These are phyloP conservation scores for Prorops nasuta DNA, from an alignment of 1,140 invertebrate species.

Conservation along the genomic window DNA sequence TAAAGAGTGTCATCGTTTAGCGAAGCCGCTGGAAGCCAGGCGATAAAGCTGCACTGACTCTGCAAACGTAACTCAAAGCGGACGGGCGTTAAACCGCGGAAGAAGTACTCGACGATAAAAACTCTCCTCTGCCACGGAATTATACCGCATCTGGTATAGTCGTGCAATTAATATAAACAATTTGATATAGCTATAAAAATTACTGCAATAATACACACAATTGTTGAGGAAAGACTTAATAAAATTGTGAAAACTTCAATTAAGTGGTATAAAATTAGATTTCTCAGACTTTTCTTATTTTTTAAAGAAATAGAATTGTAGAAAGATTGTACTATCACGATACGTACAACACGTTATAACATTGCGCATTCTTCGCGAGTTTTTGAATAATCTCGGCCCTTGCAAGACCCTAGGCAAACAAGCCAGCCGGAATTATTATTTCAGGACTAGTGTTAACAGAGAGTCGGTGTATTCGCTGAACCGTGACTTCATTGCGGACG, in stretches of 20 bases:
- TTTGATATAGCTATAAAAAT: too few relatives aligned
- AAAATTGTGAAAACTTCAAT: too few relatives aligned
- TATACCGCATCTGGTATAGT: too few relatives aligned
- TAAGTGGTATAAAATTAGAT: too few relatives aligned
- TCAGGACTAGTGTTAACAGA: slow-evolving; percentile 26
- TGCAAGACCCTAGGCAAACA: slow-evolving; percentile 39
- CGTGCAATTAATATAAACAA: too few relatives aligned
- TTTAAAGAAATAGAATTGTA: too few relatives aligned
- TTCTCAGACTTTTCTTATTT: too few relatives aligned
- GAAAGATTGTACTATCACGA: too few relatives aligned
- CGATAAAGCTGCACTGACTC: slow-evolving; percentile 27
- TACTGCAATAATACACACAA: too few relatives aligned
- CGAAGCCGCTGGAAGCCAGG: slow-evolving; percentile 16
- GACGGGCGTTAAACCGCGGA: slow-evolving; percentile 27
- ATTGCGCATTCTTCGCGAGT: too few relatives aligned
- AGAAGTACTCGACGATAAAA: slow-evolving; percentile 26
- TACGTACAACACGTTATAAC: too few relatives aligned
- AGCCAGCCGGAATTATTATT: slow-evolving; percentile 38
- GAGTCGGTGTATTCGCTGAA: slow-evolving; percentile 12
- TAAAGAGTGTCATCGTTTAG: slow-evolving; percentile 34
- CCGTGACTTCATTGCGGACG: slow-evolving; percentile 24
- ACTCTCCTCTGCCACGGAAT: slow-evolving; percentile 5
- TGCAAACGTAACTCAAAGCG: slow-evolving; percentile 23
- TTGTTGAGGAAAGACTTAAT: too few relatives aligned
- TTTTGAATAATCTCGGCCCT: slow-evolving; percentile 26